Evolutionary conservation across 2,113 vertebrate species (phyloP).

Genomic region (Grus americana): DNA sequence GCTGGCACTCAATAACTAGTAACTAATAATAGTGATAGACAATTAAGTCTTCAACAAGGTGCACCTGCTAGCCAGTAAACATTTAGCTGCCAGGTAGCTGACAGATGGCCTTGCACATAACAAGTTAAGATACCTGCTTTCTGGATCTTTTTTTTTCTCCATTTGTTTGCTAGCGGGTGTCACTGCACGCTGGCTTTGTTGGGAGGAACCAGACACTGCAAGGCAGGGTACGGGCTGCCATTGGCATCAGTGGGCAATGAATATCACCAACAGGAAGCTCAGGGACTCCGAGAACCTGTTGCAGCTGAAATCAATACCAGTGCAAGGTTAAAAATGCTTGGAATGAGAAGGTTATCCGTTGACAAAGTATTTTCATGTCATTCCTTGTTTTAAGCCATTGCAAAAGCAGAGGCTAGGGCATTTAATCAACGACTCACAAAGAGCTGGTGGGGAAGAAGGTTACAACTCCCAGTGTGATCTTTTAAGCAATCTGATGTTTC

Average conservation of each 20-base stretch:
- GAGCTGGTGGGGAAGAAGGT: neutral
- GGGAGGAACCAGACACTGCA: neutral
- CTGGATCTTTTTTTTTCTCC: neutral
- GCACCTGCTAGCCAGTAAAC: neutral
- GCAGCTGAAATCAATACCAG: constrained; percentile 57
- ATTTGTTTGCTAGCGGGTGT: neutral
- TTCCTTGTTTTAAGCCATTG: neutral
- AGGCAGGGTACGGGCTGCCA: neutral
- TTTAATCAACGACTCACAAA: neutral
- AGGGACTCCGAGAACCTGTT: constrained; percentile 22
- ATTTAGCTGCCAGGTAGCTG: constrained; percentile 22
- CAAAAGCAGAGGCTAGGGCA: neutral
- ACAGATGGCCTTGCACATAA: constrained; percentile 19
- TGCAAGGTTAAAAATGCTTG: constrained; percentile 8
- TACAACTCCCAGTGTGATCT: neutral
- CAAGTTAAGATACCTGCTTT: constrained; percentile 27
- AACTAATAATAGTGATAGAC: neutral
- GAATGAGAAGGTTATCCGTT: neutral
- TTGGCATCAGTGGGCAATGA: neutral
- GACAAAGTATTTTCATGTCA: constrained; percentile 22
- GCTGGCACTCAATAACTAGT: neutral
- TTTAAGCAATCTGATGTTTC: neutral
- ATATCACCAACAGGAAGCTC: constrained; percentile 18
- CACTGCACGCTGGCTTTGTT: neutral
- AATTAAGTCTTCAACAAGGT: constrained; percentile 7